Evolutionary conservation across 1,140 invertebrate genomes (phyloP).

Genomic region (Apis florea): DNA sequence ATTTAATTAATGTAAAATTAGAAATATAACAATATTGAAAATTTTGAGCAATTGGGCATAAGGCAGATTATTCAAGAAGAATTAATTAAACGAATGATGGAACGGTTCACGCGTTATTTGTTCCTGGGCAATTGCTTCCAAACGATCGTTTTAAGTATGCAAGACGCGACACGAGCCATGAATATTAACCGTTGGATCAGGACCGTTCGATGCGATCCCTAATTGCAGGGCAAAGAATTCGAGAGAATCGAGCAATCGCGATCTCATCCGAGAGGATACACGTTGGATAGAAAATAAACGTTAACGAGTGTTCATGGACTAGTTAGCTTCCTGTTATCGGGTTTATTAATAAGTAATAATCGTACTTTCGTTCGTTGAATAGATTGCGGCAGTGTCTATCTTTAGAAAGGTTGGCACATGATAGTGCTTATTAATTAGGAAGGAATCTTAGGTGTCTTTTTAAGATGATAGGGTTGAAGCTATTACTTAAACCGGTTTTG

Average conservation of each 20-base stretch:
- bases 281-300: neutral
- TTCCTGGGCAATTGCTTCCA: constrained; percentile 7
- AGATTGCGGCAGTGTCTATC: neutral
- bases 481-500: constrained; percentile 5
- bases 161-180: constrained; percentile 13
- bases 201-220: neutral
- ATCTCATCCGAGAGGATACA: too few relatives aligned
- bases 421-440: neutral
- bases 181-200: constrained; percentile 32
- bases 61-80: neutral
- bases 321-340: neutral
- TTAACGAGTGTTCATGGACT: too few relatives aligned
- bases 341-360: neutral
- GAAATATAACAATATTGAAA: too few relatives aligned
- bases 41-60: too few relatives aligned
- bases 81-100: constrained; percentile 17
- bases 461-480: neutral
- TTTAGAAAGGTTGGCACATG: neutral
- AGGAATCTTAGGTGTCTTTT: neutral
- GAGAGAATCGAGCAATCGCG: neutral
- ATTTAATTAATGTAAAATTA: too few relatives aligned
- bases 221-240: constrained; percentile 25
- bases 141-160: constrained; percentile 22
- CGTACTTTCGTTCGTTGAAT: neutral
- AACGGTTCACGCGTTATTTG: constrained; percentile 37